Evolutionary conservation across 1,140 invertebrate species (phyloP), one percentile per base, ranked within the genome.

Genomic region (Zeugodacus cucurbitae): DNA sequence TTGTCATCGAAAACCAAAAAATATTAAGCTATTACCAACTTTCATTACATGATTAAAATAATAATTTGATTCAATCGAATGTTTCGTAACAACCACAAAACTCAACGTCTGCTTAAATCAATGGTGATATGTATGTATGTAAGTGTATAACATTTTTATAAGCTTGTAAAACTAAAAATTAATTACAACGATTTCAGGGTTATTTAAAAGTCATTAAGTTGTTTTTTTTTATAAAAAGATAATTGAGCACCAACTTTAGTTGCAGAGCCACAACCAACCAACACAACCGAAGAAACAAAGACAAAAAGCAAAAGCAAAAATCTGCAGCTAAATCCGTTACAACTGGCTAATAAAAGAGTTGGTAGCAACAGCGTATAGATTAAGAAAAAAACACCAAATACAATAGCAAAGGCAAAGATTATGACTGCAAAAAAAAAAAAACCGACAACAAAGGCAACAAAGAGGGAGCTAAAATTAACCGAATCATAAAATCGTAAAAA

Each of bases 401-500:
- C 17, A 74, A 22, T 48, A 48, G 26, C 64, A 48, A 78, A 58
- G 54, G 67, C 57, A 22, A 58, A 88, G 64, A 44, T 82, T 48
- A 41, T 34, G n/a, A 44, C n/a, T 82, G 74, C 74, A 41, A 44
- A 82, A 64, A 41, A 44, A 82, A 64, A n/a, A 82, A 82, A n/a
- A 34, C 74, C 74, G n/a, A 48, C 41, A 44, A 54, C 14, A 54
- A 54, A 54, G 48, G 17, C 14, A 62, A 82, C 74, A 82, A 82
- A 48, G 74, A 44, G 74, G 41, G 74, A 82, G 74, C 37, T 82
- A 26, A 48, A 48, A 82, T 82, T 54, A 48, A 82, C 2, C n/a
- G 41, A 82, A 82, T 82, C n/a, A 48, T 22, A 82, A 82, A 82
- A 74, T 88, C 87, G 87, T 88, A 88, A 88, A 88, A 88, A 88